A percentile compares a stretch with the other conserved stretches of the same genome.
Conservation (phyloP, 1,140 invertebrate genomes). For the Mylabris phalerata region DNA sequence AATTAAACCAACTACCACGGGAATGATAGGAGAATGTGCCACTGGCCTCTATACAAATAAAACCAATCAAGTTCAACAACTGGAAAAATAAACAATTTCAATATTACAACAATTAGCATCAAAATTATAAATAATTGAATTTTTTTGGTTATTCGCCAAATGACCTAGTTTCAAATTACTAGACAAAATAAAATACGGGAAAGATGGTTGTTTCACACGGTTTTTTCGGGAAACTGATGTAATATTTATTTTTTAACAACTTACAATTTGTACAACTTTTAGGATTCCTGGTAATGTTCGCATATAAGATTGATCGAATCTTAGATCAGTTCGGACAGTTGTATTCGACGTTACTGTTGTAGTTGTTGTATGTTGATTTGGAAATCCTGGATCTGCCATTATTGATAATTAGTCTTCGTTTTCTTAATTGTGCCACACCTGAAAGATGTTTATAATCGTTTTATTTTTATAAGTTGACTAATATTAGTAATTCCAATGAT, state of each 20-base stretch:
- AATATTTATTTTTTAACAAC: conserved; percentile 32
- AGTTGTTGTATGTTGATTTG: conserved; percentile 60
- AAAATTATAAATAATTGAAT: neutral
- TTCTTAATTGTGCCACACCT: too few species aligned
- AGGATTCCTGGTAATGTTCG: conserved; percentile 66
- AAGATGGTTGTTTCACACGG: too few species aligned
- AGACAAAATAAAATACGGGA: too few species aligned
- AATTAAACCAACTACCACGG: conserved; percentile 63
- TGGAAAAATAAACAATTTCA: conserved; percentile 40
- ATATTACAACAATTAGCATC: neutral
- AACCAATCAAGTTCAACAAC: conserved; percentile 70
- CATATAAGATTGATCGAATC: conserved; percentile 67
- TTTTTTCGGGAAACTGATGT: too few species aligned
- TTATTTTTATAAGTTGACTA: too few species aligned
- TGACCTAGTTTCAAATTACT: too few species aligned
- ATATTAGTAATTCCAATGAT: too few species aligned
- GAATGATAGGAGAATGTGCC: conserved; percentile 42
- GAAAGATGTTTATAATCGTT: too few species aligned
- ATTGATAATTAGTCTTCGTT: conserved; percentile 11
- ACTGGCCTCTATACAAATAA: conserved; percentile 72
- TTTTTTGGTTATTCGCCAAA: too few species aligned
- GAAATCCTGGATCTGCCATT: conserved; percentile 62
- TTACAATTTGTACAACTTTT: conserved; percentile 74
- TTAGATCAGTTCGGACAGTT: conserved; percentile 58
- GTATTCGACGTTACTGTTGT: conserved; percentile 58